A percentile compares a stretch with the other conserved stretches of the same genome.
Evolutionary conservation across 2,113 vertebrate species (phyloP).

Genomic region (Calidris pygmaea): DNA sequence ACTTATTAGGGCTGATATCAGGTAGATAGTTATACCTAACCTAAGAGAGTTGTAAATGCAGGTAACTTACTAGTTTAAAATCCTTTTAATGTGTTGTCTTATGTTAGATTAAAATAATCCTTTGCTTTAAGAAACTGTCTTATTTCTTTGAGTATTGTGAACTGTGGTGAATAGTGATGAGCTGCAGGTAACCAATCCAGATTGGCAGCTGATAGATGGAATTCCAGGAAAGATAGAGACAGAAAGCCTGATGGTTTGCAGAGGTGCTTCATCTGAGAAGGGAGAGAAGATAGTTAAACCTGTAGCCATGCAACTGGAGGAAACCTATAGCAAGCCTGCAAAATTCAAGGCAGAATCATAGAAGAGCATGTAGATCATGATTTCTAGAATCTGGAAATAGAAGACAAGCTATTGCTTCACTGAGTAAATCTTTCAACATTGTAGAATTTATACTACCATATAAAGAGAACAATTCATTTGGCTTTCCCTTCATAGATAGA

Average conservation of each 20-base stretch:
- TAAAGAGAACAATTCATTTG: neutral
- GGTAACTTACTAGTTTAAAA: neutral
- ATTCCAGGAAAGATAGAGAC: neutral
- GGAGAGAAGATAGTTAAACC: neutral
- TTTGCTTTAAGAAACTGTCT: neutral
- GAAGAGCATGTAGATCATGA: neutral
- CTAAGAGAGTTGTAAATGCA: neutral
- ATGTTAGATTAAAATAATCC: neutral
- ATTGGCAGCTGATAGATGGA: neutral
- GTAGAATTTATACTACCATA: neutral
- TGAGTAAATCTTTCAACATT: neutral
- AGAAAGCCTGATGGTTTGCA: neutral
- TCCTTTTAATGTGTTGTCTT: neutral
- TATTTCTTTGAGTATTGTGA: neutral
- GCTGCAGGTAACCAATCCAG: neutral
- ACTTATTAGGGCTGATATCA: neutral
- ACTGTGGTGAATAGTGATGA: neutral
- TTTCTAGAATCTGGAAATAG: neutral
- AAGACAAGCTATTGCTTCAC: neutral
- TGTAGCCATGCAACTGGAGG: neutral
- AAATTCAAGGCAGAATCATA: neutral
- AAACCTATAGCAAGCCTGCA: neutral
- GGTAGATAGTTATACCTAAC: neutral
- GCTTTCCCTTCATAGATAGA: neutral
- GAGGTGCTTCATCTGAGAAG: neutral